A percentile compares a stretch with the other conserved stretches of the same genome.
Evolutionary conservation across 2,888 invertebrate species (phyloP).

Genomic region (Mythimna lalbum): DNA sequence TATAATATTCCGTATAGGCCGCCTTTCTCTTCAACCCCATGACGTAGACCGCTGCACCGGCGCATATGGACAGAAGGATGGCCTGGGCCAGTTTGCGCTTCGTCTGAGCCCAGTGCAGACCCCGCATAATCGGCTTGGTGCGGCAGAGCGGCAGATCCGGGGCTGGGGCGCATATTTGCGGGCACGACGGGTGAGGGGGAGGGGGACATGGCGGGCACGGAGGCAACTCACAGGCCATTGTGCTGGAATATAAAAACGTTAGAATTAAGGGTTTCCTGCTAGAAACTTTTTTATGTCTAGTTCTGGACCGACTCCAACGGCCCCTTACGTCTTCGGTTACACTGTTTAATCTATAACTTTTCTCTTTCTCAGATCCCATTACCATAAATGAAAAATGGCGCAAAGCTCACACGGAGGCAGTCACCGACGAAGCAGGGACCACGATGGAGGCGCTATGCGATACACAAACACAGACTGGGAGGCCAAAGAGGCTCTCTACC

Average conservation of each 20-base stretch:
- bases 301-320: not conserved
- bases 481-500: slow-evolving; percentile 93
- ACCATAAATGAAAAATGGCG: slow-evolving; percentile 79
- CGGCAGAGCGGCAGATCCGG: slow-evolving; percentile 75
- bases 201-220: slow-evolving; percentile 80
- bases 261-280: not conserved
- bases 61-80: slow-evolving; percentile 74
- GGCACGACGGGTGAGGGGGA: slow-evolving; percentile 70
- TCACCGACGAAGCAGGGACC: slow-evolving; percentile 91
- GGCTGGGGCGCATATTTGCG: slow-evolving; percentile 75
- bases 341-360: not conserved
- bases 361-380: slow-evolving; percentile 35
- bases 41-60: slow-evolving; percentile 80
- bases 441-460: slow-evolving; percentile 91
- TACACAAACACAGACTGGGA: slow-evolving; percentile 95
- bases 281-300: no score
- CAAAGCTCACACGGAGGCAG: slow-evolving; percentile 93
- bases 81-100: slow-evolving; percentile 90
- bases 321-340: not conserved
- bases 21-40: slow-evolving; percentile 89
- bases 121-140: slow-evolving; percentile 92
- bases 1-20: slow-evolving; percentile 94
- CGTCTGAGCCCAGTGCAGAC: slow-evolving; percentile 92
- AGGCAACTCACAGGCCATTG: slow-evolving; percentile 69
- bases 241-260: slow-evolving; percentile 39